Base-by-base conservation (phyloP, 1,140 invertebrate species). In the Drosophila fuyamai region DNA sequence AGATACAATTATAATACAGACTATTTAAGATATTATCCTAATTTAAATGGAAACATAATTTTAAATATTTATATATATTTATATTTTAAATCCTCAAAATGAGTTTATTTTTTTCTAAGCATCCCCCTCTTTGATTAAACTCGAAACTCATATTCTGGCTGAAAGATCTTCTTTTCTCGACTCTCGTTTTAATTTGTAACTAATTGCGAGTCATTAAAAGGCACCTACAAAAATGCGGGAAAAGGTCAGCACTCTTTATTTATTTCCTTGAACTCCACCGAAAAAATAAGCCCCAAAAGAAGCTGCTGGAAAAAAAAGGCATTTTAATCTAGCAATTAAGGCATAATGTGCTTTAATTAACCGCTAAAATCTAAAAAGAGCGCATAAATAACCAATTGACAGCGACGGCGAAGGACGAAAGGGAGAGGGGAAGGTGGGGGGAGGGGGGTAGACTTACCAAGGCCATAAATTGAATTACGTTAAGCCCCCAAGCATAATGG, bases 401-500 rank as follows among this genome's bases (percentile, higher is more conserved):
- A 88, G 59, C 5, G 27, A 13, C 32, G 10, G 12, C 0, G 10
- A n/a, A 6, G 10, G 0, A 3, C 3, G 29, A 10, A 16, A 9
- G 7, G 6, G 6, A 6, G n/a, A 9, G 5, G 16, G 0, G 14
- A 13, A 6, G 14, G 6, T 7, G 14, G 36, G 40, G 35, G 16
- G 9, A 14, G 8, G 29, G 6, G n/a, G 27, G 13, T 16, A 32
- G 63, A 41, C 67, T 71, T 54, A 68, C 67, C 58, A 75, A 61
- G 81, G 53, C 79, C 82, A 86, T 86, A 89, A 88, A 88, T 88
- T 89, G 84, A 88, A 89, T 88, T 83, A 86, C 73, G 79, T 86
- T 86, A 86, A 86, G 82, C 76, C 81, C 74, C 65, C 47, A 36
- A 76, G 70, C 82, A 85, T 84, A 86, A 86, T 80, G 84, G 79